These are phyloP conservation scores for Arge pagana DNA, from an alignment of 2,888 invertebrate species.

Conservation along the genomic window DNA sequence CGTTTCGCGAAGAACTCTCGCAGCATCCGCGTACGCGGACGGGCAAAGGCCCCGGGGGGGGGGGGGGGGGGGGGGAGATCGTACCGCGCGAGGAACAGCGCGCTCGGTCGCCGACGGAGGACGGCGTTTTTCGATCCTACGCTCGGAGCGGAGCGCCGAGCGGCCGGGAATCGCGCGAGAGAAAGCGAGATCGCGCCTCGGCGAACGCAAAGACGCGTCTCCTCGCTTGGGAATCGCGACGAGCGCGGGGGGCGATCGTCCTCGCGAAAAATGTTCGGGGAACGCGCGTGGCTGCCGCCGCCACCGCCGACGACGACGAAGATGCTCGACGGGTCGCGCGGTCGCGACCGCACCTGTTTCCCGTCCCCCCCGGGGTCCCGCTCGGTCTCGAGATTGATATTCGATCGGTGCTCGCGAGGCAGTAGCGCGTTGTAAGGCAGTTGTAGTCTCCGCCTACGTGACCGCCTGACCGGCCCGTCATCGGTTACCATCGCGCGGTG, in stretches of 20 bases:
- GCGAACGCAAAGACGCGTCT: constrained; percentile 1
- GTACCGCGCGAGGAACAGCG: too few species aligned
- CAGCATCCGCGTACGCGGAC: too few species aligned
- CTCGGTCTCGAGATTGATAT: constrained; percentile 35
- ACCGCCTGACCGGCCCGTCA: constrained; percentile 47
- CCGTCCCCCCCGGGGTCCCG: neutral
- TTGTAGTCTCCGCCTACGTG: constrained; percentile 45
- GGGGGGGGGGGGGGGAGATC: too few species aligned
- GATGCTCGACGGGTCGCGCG: neutral
- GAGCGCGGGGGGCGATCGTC: neutral
- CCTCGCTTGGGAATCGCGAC: constrained; percentile 1
- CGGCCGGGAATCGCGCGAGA: too few species aligned
- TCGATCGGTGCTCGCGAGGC: constrained; percentile 32
- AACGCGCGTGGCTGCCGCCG: neutral
- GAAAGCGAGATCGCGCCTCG: too few species aligned
- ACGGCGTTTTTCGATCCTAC: too few species aligned
- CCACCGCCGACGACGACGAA: neutral
- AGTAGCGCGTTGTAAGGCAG: constrained; percentile 44
- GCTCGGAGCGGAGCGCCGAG: too few species aligned
- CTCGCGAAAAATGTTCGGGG: neutral
- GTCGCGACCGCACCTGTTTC: neutral
- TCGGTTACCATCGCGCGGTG: constrained; percentile 25
- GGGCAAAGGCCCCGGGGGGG: too few species aligned
- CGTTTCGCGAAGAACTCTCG: too few species aligned
- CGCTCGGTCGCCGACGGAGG: too few species aligned